Conservation (phyloP, 2,797 vertebrate genomes). For the Heliangelus exortis region DNA sequence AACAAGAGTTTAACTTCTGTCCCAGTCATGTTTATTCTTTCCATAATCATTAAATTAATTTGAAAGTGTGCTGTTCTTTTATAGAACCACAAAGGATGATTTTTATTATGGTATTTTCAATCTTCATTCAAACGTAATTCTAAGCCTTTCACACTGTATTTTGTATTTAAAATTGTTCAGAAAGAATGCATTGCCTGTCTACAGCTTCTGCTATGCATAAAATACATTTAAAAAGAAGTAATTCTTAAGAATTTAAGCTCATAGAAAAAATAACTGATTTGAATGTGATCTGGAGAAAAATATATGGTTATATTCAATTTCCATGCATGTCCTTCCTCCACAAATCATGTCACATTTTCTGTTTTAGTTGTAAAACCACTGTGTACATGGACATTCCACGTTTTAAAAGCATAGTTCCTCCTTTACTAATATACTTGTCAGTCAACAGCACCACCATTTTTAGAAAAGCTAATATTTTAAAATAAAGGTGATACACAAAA, state of each 20-base stretch:
- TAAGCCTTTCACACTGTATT: neutral
- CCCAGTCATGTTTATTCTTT: neutral
- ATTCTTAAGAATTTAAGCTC: neutral
- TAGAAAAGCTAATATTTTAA: slow-evolving; percentile 23
- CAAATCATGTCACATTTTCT: neutral
- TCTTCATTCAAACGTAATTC: slow-evolving; percentile 18
- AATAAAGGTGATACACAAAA: neutral
- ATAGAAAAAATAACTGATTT: neutral
- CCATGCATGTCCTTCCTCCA: neutral
- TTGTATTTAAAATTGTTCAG: neutral
- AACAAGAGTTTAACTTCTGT: neutral
- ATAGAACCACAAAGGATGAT: neutral
- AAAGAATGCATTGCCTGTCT: neutral
- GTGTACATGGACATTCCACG: neutral
- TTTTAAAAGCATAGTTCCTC: neutral
- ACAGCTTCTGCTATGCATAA: neutral
- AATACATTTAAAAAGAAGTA: neutral
- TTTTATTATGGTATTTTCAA: slow-evolving; percentile 13
- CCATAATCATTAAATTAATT: neutral
- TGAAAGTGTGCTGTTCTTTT: neutral
- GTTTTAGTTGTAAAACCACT: neutral
- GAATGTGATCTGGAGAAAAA: neutral
- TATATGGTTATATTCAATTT: neutral
- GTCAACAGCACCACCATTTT: neutral
- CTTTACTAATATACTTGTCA: neutral